Evolutionary conservation across 30 jellyfish, hydroid and myxozoan genomes (phyloP).

Genomic region (Cassiopea xamachana): DNA sequence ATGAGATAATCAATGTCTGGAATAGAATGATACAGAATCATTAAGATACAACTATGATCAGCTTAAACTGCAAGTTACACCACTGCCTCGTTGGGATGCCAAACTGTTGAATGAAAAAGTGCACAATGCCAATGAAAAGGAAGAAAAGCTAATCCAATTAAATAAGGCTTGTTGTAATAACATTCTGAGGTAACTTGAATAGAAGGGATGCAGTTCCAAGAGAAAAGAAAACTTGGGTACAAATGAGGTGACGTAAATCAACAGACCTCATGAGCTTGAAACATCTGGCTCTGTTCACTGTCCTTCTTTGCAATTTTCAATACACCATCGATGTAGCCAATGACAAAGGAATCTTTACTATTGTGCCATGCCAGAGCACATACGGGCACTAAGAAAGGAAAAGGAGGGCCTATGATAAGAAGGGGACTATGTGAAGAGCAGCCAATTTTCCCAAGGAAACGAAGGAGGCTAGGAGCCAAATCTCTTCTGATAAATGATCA

Average conservation of each 20-base stretch:
- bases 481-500: background rate
- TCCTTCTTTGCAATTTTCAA: conserved; percentile 64
- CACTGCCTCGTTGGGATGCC: too few relatives aligned
- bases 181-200: background rate
- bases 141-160: too few relatives aligned
- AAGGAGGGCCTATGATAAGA: background rate
- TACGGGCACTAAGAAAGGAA: conserved; percentile 65
- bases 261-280: conserved; percentile 77
- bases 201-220: background rate
- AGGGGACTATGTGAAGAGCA: background rate
- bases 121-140: too few relatives aligned
- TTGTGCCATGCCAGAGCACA: conserved; percentile 75
- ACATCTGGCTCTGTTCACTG: conserved; percentile 40
- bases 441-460: too few relatives aligned
- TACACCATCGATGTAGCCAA: conserved; percentile 82
- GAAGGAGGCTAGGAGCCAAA: background rate
- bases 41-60: too few relatives aligned
- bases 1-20: too few relatives aligned
- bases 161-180: too few relatives aligned
- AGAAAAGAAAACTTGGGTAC: background rate
- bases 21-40: too few relatives aligned
- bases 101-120: too few relatives aligned
- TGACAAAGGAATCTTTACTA: conserved; percentile 47
- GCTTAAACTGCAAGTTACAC: too few relatives aligned
- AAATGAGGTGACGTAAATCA: background rate